Percentiles rank a stretch among this genome's conserved stretches.
These are phyloP conservation scores for Leiothrix lutea DNA, from an alignment of 2,113 vertebrate genomes.

Conservation along the genomic window DNA sequence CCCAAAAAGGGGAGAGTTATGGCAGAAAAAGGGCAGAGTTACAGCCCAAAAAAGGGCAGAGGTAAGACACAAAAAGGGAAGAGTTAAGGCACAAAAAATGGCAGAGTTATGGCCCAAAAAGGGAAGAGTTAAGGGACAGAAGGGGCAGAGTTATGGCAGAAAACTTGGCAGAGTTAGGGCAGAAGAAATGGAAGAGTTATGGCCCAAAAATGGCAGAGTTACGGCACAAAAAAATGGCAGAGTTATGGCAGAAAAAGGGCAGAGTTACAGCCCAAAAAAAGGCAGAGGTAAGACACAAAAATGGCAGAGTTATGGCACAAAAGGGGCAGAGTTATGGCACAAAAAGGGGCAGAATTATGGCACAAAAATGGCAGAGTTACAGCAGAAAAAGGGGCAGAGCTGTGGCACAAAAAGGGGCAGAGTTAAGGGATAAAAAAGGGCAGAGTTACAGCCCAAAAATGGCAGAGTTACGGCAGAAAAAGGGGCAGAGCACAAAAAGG, in stretches of 20 bases:
- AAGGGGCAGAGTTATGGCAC: background rate
- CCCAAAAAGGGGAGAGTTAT: background rate
- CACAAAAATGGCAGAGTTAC: too few relatives aligned
- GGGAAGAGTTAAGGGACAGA: too few relatives aligned
- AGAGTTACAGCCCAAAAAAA: too few relatives aligned
- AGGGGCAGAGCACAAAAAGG: fast-evolving
- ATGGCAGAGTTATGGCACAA: too few relatives aligned
- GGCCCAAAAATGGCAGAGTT: too few relatives aligned
- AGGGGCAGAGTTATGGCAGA: background rate
- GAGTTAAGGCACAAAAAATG: too few relatives aligned
- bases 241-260: background rate
- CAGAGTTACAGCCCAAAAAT: fast-evolving
- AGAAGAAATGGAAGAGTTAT: too few relatives aligned
- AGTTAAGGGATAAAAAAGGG: background rate
- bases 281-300: too few relatives aligned
- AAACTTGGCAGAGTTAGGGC: too few relatives aligned
- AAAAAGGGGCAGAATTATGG: background rate
- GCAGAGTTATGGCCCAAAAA: too few relatives aligned
- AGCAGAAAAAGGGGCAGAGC: fast-evolving
- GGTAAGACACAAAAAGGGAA: background rate
- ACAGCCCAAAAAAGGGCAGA: too few relatives aligned
- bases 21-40: background rate
- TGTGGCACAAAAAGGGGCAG: fast-evolving
- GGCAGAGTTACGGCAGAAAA: background rate
- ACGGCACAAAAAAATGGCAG: too few relatives aligned